phyloP scores from a whole-genome alignment of 92 coral and sea anemone genomes.

The Epizoanthus ramosus region DNA sequence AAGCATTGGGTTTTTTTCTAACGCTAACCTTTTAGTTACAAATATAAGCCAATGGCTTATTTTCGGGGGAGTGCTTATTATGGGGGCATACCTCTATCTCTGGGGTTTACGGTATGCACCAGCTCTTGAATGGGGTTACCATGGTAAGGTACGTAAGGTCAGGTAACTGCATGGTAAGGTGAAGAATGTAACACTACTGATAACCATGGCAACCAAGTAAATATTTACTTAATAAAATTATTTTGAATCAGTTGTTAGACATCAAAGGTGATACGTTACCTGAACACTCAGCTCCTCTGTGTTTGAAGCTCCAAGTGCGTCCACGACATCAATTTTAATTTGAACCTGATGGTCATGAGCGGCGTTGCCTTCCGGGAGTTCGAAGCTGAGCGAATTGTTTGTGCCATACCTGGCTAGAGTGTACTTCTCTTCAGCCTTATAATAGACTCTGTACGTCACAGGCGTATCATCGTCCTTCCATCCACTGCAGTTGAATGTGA shows the following conservation, averaged over 20 bases:
- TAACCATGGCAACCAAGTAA: no score
- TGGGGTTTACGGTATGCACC: no score
- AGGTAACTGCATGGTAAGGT: no score
- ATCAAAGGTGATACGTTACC: neutral
- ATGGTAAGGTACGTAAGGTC: no score
- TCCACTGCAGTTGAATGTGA: slow-evolving; percentile 64
- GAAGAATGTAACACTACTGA: no score
- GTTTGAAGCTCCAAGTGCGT: slow-evolving; percentile 15
- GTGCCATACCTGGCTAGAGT: slow-evolving; percentile 3
- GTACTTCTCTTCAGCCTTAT: neutral
- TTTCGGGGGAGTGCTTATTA: no score
- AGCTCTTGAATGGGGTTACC: no score
- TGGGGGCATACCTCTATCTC: no score
- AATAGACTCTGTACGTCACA: slow-evolving; percentile 43
- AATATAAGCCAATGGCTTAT: no score
- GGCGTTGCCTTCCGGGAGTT: slow-evolving; percentile 26
- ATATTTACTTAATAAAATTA: neutral
- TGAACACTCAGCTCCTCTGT: slow-evolving; percentile 19
- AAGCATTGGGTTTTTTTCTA: no score
- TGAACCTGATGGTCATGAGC: neutral
- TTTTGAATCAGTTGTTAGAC: neutral
- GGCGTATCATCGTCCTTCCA: slow-evolving; percentile 78
- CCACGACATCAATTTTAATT: slow-evolving; percentile 9
- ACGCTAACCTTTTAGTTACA: no score
- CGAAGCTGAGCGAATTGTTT: neutral